Evolutionary conservation across 2,113 vertebrate genomes (phyloP), one percentile per base, ranked within the genome.

Genomic region (Chauna torquata): DNA sequence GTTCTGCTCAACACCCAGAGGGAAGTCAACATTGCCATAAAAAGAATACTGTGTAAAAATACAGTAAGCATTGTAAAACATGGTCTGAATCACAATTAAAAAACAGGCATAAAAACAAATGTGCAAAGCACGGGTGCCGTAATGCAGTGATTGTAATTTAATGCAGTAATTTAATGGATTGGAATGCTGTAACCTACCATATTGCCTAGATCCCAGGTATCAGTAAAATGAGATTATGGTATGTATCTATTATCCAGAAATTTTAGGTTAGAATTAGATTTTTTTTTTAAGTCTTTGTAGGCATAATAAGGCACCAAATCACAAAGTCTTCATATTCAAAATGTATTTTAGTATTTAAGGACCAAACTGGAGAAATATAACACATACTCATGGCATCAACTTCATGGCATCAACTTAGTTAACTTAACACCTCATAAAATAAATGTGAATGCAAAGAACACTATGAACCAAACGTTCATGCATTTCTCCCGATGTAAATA

Each of bases 81-180:
- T 13, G 12, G 49, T 34, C 66, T 58, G 18, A 32, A 32, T 15
- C 20, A 54, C 68, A 49, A 2, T 5, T 52, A 9, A 40, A 54
- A 71, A 66, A 23, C 11, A 54, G 62, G 12, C 45, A 50, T 44
- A 66, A 66, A 76, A 49, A 18, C 34, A 80, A 65, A 66, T 0
- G 7, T 8, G 38, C 44, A 83, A 64, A 84, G 44, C 68, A 84
- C 69, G 4, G 18, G 34, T 4, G 54, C 34, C 9, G 14, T 27
- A 83, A 65, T 2, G 24, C 40, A 49, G 49, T 0, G 0, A 70
- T n/a, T 70, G n/a, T n/a, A n/a, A n/a, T n/a, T n/a, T n/a, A n/a
- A n/a, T n/a, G n/a, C n/a, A n/a, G n/a, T n/a, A n/a, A 9, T 4
- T 11, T 8, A 0, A 4, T 2, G 15, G 40, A 34, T 50, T 7